These are phyloP conservation scores for Piezodorus guildinii DNA, from an alignment of 1,140 invertebrate genomes.

Conservation along the genomic window DNA sequence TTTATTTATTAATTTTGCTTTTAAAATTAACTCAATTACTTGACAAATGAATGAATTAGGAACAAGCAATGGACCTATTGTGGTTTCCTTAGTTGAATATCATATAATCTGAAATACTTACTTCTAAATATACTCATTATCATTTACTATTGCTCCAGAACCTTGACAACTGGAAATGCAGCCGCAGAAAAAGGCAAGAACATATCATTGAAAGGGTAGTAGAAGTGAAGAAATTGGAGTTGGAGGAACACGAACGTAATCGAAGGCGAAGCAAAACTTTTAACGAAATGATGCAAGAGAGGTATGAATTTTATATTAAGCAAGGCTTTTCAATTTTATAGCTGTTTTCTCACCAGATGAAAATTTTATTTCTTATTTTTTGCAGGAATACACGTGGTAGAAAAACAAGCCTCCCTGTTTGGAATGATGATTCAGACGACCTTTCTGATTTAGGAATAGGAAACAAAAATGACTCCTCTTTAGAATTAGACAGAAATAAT, in stretches of 20 bases:
- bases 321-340: too few relatives aligned
- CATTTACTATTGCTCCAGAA: slow-evolving; percentile 46
- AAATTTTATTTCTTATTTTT: slow-evolving; percentile 26
- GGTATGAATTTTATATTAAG: slow-evolving; percentile 39
- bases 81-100: too few relatives aligned
- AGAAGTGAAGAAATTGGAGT: slow-evolving; percentile 72
- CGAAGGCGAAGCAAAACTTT: slow-evolving; percentile 79
- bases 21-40: too few relatives aligned
- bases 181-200: slow-evolving; percentile 75
- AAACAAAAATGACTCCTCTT: not conserved
- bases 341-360: not conserved
- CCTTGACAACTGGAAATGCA: slow-evolving; percentile 87
- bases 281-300: slow-evolving; percentile 85
- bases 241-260: slow-evolving; percentile 58
- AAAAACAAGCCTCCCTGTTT: slow-evolving; percentile 49
- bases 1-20: too few relatives aligned
- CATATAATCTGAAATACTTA: too few relatives aligned
- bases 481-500: not conserved
- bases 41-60: too few relatives aligned
- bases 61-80: too few relatives aligned
- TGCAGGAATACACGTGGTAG: slow-evolving; percentile 42
- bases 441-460: slow-evolving; percentile 64
- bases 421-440: slow-evolving; percentile 70
- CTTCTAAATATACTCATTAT: too few relatives aligned
- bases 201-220: slow-evolving; percentile 80